Evolutionary conservation across 2,888 invertebrate species (phyloP).

Genomic region (Hydraecia micacea): DNA sequence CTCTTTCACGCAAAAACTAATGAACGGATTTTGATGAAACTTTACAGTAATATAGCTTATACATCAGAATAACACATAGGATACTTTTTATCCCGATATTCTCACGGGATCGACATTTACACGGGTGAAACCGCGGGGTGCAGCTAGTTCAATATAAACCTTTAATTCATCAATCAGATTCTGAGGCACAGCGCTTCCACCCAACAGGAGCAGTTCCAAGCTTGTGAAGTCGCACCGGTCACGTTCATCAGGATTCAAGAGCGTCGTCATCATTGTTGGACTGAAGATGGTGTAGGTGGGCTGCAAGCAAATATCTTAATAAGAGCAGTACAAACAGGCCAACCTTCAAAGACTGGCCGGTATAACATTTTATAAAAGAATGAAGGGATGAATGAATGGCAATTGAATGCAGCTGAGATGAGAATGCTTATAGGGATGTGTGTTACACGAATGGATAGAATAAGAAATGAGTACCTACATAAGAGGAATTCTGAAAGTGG

Average conservation of each 20-base stretch:
- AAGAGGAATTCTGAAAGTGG: background rate
- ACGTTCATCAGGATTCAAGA: slow-evolving; percentile 71
- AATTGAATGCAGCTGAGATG: too few species aligned
- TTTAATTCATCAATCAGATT: slow-evolving; percentile 72
- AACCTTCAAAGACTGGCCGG: background rate
- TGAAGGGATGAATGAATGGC: too few species aligned
- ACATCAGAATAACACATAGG: too few species aligned
- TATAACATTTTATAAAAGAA: background rate
- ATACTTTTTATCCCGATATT: too few species aligned
- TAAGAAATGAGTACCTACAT: too few species aligned
- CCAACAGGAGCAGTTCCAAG: slow-evolving; percentile 73
- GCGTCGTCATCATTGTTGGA: slow-evolving; percentile 75
- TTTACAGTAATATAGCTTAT: too few species aligned
- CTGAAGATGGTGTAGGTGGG: slow-evolving; percentile 73
- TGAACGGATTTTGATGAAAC: too few species aligned
- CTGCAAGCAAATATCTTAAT: slow-evolving; percentile 46
- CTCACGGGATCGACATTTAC: too few species aligned
- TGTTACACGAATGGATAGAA: too few species aligned
- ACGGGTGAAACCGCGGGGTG: too few species aligned
- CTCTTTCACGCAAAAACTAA: too few species aligned
- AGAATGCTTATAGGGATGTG: too few species aligned
- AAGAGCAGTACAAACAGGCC: background rate
- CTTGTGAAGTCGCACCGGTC: slow-evolving; percentile 78
- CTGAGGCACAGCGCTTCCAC: slow-evolving; percentile 77
- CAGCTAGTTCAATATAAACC: slow-evolving; percentile 68